Evolutionary conservation across 2,113 vertebrate species (phyloP), one percentile per base, ranked within the genome.

Genomic region (Fukomys damarensis): DNA sequence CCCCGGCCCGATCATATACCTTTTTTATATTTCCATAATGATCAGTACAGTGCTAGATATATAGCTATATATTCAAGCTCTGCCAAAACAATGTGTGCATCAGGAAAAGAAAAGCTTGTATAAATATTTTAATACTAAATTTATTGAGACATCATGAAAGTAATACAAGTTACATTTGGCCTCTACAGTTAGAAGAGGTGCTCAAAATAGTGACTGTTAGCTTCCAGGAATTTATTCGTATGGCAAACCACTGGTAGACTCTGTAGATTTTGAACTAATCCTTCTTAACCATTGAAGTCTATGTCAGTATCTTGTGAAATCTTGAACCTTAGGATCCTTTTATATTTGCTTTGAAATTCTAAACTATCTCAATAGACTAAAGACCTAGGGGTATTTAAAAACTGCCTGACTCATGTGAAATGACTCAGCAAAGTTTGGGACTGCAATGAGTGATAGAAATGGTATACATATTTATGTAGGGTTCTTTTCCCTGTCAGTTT

Each of bases 291-390:
- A 68, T 70, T 92, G 83, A 89, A 84, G 41, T 28, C 8, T 16
- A 77, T 8, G 2, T 88, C 52, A 80, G 38, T 80, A 76, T 59
- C 63, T 93, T 92, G 43, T 2, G 6, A 82, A 94, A 83, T 81
- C n/a, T 92, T 83, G 26, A 43, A 30, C 35, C 38, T 82, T 35
- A 81, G 58, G 32, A 59, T 30, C 76, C 76, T 56, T 91, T 61
- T 49, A 2, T 66, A 72, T 91, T 93, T 96, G 17, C 83, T 82
- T 84, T 81, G 43, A 89, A 52, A 63, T 86, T 95, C 86, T 93
- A 7, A 86, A 49, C 26, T 72, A 82, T 35, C 59, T 88, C 70
- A 72, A 1, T 63, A 35, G 52, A 32, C 19, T 43, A 61, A 86
- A 88, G 76, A 19, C 43, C 54, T 30, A 68, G 65, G 22, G 14